These are phyloP conservation scores for Conger conger DNA, from an alignment of 2,113 vertebrate genomes.

Conservation along the genomic window DNA sequence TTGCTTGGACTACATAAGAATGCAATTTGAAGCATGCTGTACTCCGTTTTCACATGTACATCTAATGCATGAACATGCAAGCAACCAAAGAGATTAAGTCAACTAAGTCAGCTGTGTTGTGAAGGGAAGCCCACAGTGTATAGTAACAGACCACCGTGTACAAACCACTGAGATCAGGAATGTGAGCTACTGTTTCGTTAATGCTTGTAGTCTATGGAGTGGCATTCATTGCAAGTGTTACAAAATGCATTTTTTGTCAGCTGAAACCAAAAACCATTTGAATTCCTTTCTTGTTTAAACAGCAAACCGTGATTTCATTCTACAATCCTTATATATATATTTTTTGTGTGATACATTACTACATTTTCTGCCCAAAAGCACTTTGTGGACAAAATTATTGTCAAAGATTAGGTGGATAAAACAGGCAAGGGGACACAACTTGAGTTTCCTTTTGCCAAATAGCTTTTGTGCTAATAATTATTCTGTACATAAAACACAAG, in stretches of 20 bases:
- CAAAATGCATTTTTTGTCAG: background rate
- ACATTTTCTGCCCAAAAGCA: background rate
- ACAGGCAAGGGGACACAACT: background rate
- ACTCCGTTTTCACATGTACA: too few species aligned
- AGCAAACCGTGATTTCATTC: background rate
- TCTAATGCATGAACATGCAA: too few species aligned
- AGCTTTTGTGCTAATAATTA: background rate
- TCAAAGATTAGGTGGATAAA: background rate
- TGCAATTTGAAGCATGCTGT: too few species aligned
- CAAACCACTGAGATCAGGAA: background rate
- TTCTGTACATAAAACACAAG: too few species aligned
- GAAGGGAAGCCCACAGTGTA: background rate
- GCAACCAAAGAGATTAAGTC: background rate
- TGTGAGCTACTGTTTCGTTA: too few species aligned
- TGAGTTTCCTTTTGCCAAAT: background rate
- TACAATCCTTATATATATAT: background rate
- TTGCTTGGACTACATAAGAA: too few species aligned
- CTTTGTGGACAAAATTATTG: background rate
- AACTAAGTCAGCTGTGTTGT: too few species aligned
- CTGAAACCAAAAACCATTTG: background rate
- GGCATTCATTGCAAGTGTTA: background rate
- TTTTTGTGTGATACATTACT: background rate
- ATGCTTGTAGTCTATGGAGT: background rate
- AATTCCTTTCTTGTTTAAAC: background rate
- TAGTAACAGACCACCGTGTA: too few species aligned